A percentile compares a stretch with the other conserved stretches of the same genome.
phyloP scores from a whole-genome alignment of 35 echinoderm and acorn worm species.

The Apostichopus parvimensis region DNA sequence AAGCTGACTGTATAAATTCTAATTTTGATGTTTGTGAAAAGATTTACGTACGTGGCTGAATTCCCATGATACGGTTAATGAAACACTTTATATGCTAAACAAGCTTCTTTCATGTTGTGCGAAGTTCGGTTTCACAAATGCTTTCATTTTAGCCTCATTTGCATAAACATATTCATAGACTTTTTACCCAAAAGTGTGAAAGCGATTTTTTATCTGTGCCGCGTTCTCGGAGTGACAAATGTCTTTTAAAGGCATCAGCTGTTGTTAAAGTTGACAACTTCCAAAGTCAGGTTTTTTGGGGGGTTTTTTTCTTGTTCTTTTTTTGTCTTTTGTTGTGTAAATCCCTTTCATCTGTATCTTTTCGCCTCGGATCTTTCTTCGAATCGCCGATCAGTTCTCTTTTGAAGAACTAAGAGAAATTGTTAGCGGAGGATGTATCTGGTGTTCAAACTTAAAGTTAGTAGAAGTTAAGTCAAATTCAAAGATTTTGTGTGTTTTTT shows the following conservation, averaged over 20 bases:
- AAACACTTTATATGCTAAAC: constrained; percentile 56
- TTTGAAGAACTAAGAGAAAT: background rate
- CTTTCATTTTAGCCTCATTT: constrained; percentile 41
- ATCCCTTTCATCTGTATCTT: constrained; percentile 16
- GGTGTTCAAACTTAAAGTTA: too few species aligned
- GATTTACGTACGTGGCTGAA: background rate
- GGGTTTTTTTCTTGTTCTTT: too few species aligned
- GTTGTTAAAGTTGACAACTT: constrained; percentile 47
- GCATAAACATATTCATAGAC: constrained; percentile 60
- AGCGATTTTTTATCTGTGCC: constrained; percentile 49
- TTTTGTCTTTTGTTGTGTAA: constrained; percentile 13
- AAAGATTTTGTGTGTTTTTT: too few species aligned
- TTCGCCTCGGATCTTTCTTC: background rate
- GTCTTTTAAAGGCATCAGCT: constrained; percentile 50
- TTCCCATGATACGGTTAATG: constrained; percentile 21
- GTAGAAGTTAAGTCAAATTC: too few species aligned
- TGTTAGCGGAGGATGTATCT: too few species aligned
- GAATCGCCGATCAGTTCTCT: background rate
- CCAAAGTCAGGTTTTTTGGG: background rate
- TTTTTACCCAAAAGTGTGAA: constrained; percentile 29
- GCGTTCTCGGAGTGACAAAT: constrained; percentile 42
- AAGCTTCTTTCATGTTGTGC: constrained; percentile 49
- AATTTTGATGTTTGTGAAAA: background rate
- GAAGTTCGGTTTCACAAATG: constrained; percentile 4
- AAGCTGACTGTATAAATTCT: background rate